These are phyloP conservation scores for Cherax destructor DNA, from an alignment of 1,140 invertebrate genomes.

Conservation along the genomic window DNA sequence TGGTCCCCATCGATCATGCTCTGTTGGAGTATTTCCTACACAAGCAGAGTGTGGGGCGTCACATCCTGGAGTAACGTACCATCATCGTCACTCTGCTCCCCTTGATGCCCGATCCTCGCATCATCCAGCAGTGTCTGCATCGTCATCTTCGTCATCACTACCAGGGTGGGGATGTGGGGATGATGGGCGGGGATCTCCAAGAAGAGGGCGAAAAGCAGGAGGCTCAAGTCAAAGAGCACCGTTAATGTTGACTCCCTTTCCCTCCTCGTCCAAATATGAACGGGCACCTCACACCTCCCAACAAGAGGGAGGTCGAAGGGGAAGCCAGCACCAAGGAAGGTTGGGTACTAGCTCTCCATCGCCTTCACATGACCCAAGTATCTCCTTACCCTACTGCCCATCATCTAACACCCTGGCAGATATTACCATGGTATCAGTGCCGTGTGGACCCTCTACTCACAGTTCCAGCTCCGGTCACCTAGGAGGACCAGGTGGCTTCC, in stretches of 20 bases:
- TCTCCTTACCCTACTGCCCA: constrained; percentile 40
- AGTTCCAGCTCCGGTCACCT: constrained; percentile 44
- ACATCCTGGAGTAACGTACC: constrained; percentile 23
- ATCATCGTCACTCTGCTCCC: constrained; percentile 47
- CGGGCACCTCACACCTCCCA: constrained; percentile 35
- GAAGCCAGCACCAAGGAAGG: constrained; percentile 27
- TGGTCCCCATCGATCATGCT: constrained; percentile 42
- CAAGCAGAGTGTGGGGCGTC: constrained; percentile 44
- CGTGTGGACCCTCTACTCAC: constrained; percentile 55
- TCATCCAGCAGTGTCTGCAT: constrained; percentile 46
- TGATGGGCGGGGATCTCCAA: constrained; percentile 51
- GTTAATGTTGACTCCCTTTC: constrained; percentile 30
- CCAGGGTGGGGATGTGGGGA: constrained; percentile 57
- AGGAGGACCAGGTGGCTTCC: constrained; percentile 41
- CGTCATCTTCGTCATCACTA: constrained; percentile 51
- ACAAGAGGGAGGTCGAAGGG: constrained; percentile 43
- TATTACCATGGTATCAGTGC: constrained; percentile 48
- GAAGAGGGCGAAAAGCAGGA: constrained; percentile 38
- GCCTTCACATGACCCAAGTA: constrained; percentile 47
- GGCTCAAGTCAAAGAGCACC: neutral
- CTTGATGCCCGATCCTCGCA: constrained; percentile 25
- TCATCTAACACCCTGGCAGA: constrained; percentile 43
- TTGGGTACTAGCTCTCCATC: constrained; percentile 45
- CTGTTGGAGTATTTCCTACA: constrained; percentile 30
- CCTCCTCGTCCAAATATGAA: constrained; percentile 41